Evolutionary conservation across 1,140 invertebrate species (phyloP), one percentile per base, ranked within the genome.

Genomic region (Papilio polyxenes): DNA sequence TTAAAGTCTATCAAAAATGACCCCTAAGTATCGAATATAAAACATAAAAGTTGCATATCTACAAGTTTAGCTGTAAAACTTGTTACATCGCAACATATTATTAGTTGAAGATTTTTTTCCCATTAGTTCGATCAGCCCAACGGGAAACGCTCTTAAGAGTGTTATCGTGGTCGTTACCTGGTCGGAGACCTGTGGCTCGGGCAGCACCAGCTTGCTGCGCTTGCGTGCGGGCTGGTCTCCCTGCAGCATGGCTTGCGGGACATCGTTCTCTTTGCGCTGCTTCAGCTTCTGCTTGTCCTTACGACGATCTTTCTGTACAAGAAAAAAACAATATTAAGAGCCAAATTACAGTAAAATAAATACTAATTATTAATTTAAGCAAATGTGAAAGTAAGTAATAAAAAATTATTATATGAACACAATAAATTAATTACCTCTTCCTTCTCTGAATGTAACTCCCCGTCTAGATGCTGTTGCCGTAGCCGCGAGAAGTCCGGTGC

Each of bases 131-230:
- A 49, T 10, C 9, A 1, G 9, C 48, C 1, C 48, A 49, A 49
- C 5, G 48, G 48, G 23, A 31, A 31, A 1, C 0, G 23, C 23
- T 1, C 23, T 2, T 31, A 31, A 3, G 40, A 0, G 4, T 44
- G 13, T 65, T 31, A 6, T 4, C 31, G 23, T 65, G 20, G 1
- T 11, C 15, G 3, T 85, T 86, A 96, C 96, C 93, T 97, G 96
- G 93, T 99, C 99, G 0, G 98, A 98, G 75, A 99, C 99, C 94
- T 99, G 99, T 2, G 99, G 99, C 84, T 98, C 96, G 9, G 99
- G 99, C 53, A 99, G 91, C 15, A 99, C 98, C 17, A 99, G 95
- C 94, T 99, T 99, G 86, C 98, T 99, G 76, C 99, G 95, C 93
- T 99, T 99, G 82, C 97, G 97, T 0, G 98, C 96, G 0, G 98